phyloP scores from a whole-genome alignment of 2,113 vertebrate genomes.

The Camelus bactrianus region DNA sequence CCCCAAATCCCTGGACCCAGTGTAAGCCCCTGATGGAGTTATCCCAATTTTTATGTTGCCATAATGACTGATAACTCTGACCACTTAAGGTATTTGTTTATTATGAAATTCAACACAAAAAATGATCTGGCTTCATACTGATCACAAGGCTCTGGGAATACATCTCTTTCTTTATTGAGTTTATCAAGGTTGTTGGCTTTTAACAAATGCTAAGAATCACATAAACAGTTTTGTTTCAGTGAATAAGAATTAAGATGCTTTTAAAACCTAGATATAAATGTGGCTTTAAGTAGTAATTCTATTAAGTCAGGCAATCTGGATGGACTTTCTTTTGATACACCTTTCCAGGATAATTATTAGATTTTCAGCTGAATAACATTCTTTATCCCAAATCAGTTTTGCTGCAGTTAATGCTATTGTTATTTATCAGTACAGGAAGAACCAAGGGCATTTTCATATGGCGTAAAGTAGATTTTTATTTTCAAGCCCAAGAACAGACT shows the following conservation, averaged over 20 bases:
- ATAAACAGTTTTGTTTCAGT: not conserved
- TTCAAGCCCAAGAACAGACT: slow-evolving; percentile 53
- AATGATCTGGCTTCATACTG: not conserved
- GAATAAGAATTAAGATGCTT: slow-evolving; percentile 15
- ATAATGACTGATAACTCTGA: not conserved
- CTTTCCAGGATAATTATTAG: slow-evolving; percentile 44
- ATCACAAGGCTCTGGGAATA: not conserved
- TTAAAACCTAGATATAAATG: slow-evolving; percentile 23
- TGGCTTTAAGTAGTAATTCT: not conserved
- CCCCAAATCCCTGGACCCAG: accelerated
- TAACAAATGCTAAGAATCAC: not conserved
- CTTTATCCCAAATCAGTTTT: slow-evolving; percentile 48
- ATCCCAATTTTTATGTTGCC: not conserved
- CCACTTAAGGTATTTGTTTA: not conserved
- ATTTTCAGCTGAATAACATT: slow-evolving; percentile 37
- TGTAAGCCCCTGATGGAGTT: not conserved
- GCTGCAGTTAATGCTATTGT: slow-evolving; percentile 15
- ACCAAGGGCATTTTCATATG: slow-evolving; percentile 60
- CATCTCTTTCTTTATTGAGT: not conserved
- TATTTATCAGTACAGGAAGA: slow-evolving; percentile 43
- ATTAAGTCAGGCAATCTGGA: not conserved
- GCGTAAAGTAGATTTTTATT: slow-evolving; percentile 61
- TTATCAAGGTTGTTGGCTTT: slow-evolving; percentile 38
- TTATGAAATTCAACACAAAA: not conserved
- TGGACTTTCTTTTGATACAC: not conserved